Percentiles rank a stretch among this genome's conserved stretches.
Conservation (phyloP, 2,113 vertebrate genomes). For the Solenodon paradoxus region DNA sequence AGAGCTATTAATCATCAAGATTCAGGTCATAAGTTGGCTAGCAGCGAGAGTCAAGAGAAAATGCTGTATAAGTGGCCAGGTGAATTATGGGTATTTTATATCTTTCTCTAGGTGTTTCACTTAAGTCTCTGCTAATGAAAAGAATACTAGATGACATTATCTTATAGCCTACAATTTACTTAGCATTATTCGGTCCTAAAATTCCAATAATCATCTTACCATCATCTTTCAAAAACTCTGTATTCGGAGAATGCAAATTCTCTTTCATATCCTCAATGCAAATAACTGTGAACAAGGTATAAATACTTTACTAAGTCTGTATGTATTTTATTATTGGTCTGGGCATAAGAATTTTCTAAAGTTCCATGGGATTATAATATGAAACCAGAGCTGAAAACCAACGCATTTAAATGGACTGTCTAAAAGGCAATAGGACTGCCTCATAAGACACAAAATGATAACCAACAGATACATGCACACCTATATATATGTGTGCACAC, state of each 20-base stretch:
- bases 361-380: not conserved
- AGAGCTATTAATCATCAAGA: slow-evolving; percentile 71
- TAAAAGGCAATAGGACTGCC: not conserved
- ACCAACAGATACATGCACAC: not conserved
- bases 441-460: not conserved
- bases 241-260: not conserved
- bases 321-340: slow-evolving; percentile 13
- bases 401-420: not conserved
- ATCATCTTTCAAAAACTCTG: not conserved
- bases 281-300: not conserved
- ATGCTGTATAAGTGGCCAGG: not conserved
- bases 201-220: slow-evolving; percentile 26
- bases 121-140: slow-evolving; percentile 24
- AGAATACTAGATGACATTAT: not conserved
- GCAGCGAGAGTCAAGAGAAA: slow-evolving; percentile 28
- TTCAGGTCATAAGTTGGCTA: slow-evolving; percentile 36
- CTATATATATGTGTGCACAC: not conserved
- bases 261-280: not conserved
- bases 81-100: slow-evolving; percentile 53
- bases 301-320: not conserved
- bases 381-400: not conserved
- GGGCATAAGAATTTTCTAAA: not conserved
- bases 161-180: not conserved
- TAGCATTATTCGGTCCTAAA: not conserved
- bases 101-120: slow-evolving; percentile 23